These are phyloP conservation scores for Pangasius sanitwongsei DNA, from an alignment of 2,797 vertebrate species.

Conservation along the genomic window DNA sequence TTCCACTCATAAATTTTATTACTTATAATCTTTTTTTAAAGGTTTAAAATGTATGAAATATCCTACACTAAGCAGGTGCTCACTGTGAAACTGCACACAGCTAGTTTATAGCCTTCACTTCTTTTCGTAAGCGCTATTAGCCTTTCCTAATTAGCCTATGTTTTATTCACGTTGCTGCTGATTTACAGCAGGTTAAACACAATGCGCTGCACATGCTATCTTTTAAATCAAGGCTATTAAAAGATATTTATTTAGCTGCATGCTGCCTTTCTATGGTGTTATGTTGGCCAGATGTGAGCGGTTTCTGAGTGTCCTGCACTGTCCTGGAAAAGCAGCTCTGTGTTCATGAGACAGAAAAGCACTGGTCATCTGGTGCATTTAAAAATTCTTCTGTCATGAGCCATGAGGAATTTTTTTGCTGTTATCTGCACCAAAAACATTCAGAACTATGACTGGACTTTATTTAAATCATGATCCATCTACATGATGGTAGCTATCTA, in stretches of 20 bases:
- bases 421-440: neutral
- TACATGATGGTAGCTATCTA: neutral
- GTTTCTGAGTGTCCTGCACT: neutral
- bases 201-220: neutral
- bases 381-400: neutral
- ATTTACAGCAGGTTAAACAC: conserved; percentile 1
- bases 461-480: neutral
- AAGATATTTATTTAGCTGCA: neutral
- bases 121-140: neutral
- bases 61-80: neutral
- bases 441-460: neutral
- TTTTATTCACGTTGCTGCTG: conserved; percentile 1
- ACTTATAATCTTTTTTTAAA: neutral
- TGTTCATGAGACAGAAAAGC: neutral
- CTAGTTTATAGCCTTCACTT: neutral
- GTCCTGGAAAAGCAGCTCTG: neutral
- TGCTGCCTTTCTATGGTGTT: neutral
- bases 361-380: neutral
- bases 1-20: neutral
- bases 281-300: neutral
- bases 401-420: neutral
- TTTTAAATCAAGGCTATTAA: neutral
- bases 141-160: neutral
- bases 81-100: neutral
- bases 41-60: neutral